Evolutionary conservation across 1,140 invertebrate genomes (phyloP), one percentile per base, ranked within the genome.

Genomic region (Achatina immaculata): DNA sequence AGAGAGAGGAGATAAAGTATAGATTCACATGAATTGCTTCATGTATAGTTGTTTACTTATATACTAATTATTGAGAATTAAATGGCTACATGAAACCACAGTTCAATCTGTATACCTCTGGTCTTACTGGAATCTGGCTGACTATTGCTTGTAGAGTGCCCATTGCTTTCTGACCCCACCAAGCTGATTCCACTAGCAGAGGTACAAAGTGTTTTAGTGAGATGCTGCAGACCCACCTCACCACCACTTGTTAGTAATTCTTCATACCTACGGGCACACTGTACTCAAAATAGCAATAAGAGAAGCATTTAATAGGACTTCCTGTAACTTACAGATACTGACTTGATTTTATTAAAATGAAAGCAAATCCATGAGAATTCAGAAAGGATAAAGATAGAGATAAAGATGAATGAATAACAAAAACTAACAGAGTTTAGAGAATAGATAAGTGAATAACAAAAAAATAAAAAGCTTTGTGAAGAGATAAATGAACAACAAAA

Each of bases 251-350:
- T 75, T 14, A 89, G 55, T 34, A 89, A 71, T 74, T 90, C 88
- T 68, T 90, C 88, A 86, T 88, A 90, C 68, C 89, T 78, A 58
- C 85, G 83, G 7, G 89, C 84, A 85, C 87, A 86, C 88, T 90
- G 72, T 38, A 78, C 75, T 48, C 36, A n/a, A 73, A 45, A n/a
- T 31, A 40, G 19, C 3, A 43, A 73, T 69, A 43, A 43, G 34
- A 45, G 71, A 73, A 68, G 77, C 24, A 66, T 66, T 42, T 51
- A 11, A 31, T n/a, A n/a, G n/a, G n/a, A n/a, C n/a, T n/a, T n/a
- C n/a, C n/a, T n/a, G 28, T 65, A 55, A 34, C 19, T 6, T 51
- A 16, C 9, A 16, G 38, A 36, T 19, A 48, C 19, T 48, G 45
- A 11, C 45, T n/a, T n/a, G n/a, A n/a, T n/a, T n/a, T n/a, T n/a